Evolutionary conservation across 2,797 vertebrate species (phyloP), one percentile per base, ranked within the genome.

Genomic region (Vespertilio murinus): DNA sequence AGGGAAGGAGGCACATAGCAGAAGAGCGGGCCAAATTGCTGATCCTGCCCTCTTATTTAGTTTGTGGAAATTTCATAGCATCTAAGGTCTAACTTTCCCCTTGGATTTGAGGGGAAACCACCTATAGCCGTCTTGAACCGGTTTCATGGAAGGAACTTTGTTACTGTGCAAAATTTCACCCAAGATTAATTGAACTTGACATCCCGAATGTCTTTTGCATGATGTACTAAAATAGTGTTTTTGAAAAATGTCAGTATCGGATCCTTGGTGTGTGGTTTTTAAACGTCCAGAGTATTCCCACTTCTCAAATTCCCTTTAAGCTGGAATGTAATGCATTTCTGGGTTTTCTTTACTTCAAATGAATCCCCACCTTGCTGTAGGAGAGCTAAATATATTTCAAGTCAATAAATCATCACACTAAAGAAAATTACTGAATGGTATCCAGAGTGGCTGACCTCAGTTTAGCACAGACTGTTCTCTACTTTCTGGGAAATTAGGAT

Each of bases 171-270:
- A 93, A 93, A 95, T 95, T 97, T 91, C 92, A 88, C 94, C 88
- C 81, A 83, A 90, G 94, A 97, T 96, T 97, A 95, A 97, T 96
- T 94, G 93, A 91, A 96, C 74, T 92, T 97, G 97, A 97, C 97
- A 96, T 95, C 40, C 70, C n/a, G 81, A 96, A 96, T 95, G 92
- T 96, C 96, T 97, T 97, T 93, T 71, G 94, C 95, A 90, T 96
- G 96, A 97, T 83, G 95, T 79, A 95, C 91, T 90, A 93, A 96
- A 95, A 94, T 95, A 86, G 90, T 96, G 88, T 95, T 97, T 97
- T 96, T 94, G 78, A 96, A 93, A 96, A 96, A 96, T 93, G 87
- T 95, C 94, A 94, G 79, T 78, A 92, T 97, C 94, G 94, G 93
- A 93, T 93, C 92, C 95, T 93, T 80, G 73, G 90, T 96, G 93